Evolutionary conservation across 1,140 invertebrate genomes (phyloP).

Genomic region (Neelides sp.): DNA sequence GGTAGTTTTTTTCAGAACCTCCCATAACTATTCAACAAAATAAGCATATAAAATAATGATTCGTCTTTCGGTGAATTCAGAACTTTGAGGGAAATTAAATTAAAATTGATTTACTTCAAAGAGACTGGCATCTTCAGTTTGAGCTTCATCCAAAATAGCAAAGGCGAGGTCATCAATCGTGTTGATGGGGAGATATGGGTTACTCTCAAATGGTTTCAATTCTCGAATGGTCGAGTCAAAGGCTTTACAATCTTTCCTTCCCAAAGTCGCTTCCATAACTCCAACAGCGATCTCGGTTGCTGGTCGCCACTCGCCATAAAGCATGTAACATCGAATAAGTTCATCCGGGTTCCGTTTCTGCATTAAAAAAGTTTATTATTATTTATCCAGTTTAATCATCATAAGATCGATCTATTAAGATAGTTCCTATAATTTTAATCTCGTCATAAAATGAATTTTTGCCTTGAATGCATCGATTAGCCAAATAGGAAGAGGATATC

Average conservation of each 20-base stretch:
- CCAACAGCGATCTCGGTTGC: conserved; percentile 16
- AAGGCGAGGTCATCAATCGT: conserved; percentile 16
- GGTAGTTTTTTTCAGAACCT: no score
- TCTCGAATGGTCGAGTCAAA: conserved; percentile 23
- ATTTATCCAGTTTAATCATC: no score
- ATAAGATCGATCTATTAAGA: not conserved
- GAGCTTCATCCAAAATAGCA: no score
- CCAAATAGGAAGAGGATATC: conserved; percentile 20
- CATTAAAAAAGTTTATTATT: no score
- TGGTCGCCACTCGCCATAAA: conserved; percentile 23
- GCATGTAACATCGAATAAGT: conserved; percentile 23
- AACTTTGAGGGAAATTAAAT: no score
- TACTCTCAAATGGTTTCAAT: conserved; percentile 15
- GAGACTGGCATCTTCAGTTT: no score
- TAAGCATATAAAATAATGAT: no score
- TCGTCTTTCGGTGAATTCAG: no score
- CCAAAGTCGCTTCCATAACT: conserved; percentile 24
- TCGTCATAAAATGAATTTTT: not conserved
- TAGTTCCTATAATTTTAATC: not conserved
- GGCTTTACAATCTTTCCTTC: conserved; percentile 10
- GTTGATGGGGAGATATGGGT: conserved; percentile 20
- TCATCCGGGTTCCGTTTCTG: conserved; percentile 18
- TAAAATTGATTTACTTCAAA: no score
- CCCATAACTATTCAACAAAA: no score
- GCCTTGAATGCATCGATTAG: conserved; percentile 27